These are phyloP conservation scores for Tetragonisca angustula DNA, from an alignment of 2,888 invertebrate species.

Conservation along the genomic window DNA sequence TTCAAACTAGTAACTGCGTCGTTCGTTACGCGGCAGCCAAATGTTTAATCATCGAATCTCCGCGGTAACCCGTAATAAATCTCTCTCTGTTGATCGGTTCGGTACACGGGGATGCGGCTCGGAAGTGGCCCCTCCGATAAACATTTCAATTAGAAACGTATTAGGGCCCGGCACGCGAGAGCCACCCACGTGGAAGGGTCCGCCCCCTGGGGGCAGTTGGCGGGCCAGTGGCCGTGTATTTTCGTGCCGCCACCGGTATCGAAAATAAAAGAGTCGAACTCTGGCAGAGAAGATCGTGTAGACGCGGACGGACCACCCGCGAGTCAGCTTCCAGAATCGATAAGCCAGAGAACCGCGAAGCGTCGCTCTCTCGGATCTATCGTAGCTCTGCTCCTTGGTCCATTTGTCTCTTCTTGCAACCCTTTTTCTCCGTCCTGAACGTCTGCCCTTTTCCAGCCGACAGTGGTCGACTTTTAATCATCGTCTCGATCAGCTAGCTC, in stretches of 20 bases:
- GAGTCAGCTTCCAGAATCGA: conserved; percentile 78
- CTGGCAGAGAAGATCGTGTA: conserved; percentile 65
- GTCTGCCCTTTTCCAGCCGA: conserved; percentile 6
- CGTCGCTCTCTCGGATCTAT: conserved; percentile 63
- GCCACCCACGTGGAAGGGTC: conserved; percentile 77
- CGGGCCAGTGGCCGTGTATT: conserved; percentile 77
- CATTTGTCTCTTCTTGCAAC: conserved; percentile 62
- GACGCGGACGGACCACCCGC: conserved; percentile 77
- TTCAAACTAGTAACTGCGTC: not conserved
- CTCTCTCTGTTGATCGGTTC: conserved; percentile 51
- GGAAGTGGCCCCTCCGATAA: conserved; percentile 65
- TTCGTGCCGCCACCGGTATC: conserved; percentile 71
- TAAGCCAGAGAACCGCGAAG: conserved; percentile 65
- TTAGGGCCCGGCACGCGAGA: conserved; percentile 77
- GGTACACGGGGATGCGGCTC: conserved; percentile 21
- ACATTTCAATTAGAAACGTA: conserved; percentile 80
- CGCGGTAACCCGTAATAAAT: conserved; percentile 10
- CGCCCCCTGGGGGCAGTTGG: conserved; percentile 73
- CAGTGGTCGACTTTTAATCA: conserved; percentile 44
- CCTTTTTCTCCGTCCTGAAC: conserved; percentile 2
- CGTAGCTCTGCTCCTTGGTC: conserved; percentile 50
- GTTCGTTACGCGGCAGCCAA: not conserved
- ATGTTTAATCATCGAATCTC: not conserved
- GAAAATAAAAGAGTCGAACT: conserved; percentile 67
- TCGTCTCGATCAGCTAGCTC: conserved; percentile 14